A percentile compares a stretch with the other conserved stretches of the same genome.
Evolutionary conservation across 1,140 invertebrate genomes (phyloP).

Genomic region (Ladona fulva): DNA sequence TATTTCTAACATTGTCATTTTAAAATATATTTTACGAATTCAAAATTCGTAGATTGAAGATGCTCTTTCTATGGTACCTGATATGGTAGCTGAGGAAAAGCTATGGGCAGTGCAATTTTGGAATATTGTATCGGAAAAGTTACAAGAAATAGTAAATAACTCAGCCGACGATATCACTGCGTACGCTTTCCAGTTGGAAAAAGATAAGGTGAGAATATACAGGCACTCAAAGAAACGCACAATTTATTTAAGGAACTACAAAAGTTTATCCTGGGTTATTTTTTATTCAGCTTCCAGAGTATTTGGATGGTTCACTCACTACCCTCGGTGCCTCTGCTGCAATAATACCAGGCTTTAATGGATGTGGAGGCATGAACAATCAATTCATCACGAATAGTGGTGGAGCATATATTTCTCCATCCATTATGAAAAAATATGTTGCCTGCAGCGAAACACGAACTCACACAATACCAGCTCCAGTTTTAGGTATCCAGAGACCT

Average conservation of each 20-base stretch:
- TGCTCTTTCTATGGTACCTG: conserved; percentile 29
- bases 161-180: conserved; percentile 27
- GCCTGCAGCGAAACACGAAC: background rate
- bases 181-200: conserved; percentile 26
- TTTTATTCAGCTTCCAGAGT: background rate
- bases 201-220: conserved; percentile 19
- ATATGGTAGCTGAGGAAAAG: conserved; percentile 30
- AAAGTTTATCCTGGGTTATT: background rate
- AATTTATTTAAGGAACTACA: background rate
- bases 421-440: background rate
- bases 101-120: conserved; percentile 31
- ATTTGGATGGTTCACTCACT: background rate
- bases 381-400: background rate
- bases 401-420: background rate
- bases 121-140: conserved; percentile 32
- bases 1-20: background rate
- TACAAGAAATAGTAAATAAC: conserved; percentile 32
- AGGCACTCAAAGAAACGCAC: background rate
- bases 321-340: background rate
- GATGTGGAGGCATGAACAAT: background rate
- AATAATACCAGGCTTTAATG: background rate
- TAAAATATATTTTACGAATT: background rate
- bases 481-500: background rate
- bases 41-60: conserved; percentile 29
- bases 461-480: background rate